Evolutionary conservation across 1,140 invertebrate genomes (phyloP).

Genomic region (Trissolcus basalis): DNA sequence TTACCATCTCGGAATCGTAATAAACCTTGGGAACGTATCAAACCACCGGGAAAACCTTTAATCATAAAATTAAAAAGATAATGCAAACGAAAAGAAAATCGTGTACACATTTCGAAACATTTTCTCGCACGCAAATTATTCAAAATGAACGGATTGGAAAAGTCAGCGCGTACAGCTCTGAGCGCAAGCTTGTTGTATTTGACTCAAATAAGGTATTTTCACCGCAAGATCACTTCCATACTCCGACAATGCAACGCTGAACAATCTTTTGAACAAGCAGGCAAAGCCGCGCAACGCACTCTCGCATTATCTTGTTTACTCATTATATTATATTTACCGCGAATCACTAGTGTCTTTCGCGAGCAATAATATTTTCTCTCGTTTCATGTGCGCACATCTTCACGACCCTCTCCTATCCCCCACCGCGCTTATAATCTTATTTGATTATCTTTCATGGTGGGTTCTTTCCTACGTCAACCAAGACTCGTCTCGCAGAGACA

Average conservation of each 20-base stretch:
- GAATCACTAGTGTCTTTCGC: slow-evolving; percentile 44
- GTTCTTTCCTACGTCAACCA: slow-evolving; percentile 16
- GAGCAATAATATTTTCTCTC: slow-evolving; percentile 50
- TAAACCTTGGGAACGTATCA: too few relatives aligned
- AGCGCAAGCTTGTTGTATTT: slow-evolving; percentile 9
- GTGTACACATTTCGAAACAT: too few relatives aligned
- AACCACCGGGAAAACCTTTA: too few relatives aligned
- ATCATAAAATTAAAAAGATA: too few relatives aligned
- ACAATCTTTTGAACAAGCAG: slow-evolving; percentile 50
- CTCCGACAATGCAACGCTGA: slow-evolving; percentile 34
- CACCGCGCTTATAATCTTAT: slow-evolving; percentile 31
- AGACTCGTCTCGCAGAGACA: slow-evolving; percentile 16
- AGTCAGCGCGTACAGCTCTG: slow-evolving; percentile 9
- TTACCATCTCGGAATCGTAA: too few relatives aligned
- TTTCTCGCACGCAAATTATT: too few relatives aligned
- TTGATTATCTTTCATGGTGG: slow-evolving; percentile 40
- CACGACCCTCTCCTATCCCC: slow-evolving; percentile 2
- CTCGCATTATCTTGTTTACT: slow-evolving; percentile 56
- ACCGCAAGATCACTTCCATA: slow-evolving; percentile 20
- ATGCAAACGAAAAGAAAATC: too few relatives aligned
- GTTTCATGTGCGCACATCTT: slow-evolving; percentile 26
- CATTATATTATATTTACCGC: slow-evolving; percentile 56
- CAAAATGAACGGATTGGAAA: neutral
- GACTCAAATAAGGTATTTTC: slow-evolving; percentile 46
- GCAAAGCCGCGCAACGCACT: slow-evolving; percentile 47